Base-by-base conservation (phyloP, 2,113 vertebrate species). In the Gobio gobio region DNA sequence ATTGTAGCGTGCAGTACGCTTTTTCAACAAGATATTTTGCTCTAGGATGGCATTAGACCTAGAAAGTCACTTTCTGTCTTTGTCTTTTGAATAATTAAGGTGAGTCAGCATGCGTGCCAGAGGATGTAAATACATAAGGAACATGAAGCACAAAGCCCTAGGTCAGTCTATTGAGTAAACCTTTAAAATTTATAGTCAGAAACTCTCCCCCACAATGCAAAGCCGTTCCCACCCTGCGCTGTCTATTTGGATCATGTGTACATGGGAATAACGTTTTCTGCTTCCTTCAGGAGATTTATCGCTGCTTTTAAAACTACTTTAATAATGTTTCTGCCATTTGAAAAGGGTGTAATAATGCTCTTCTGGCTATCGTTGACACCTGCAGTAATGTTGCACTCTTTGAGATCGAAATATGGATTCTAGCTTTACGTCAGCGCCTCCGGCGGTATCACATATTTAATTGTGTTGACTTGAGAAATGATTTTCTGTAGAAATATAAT, bases 41-140 rank as follows among this genome's bases (percentile, higher is more conserved):
- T 90, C 72, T 47, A 85, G 87, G 89, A 86, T 54, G 80, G 86
- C 81, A 24, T 22, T 45, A 49, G 70, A 43, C 75, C 83, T 79
- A 84, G 63, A 76, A 78, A 51, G 24, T 58, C 54, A 14, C 13
- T 68, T 75, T 89, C 89, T 82, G 88, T 87, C 86, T 85, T 86
- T n/a, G 33, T 78, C 73, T 80, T 82, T 82, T 88, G 89, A 89
- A 43, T 73, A 61, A 73, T 85, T 70, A 80, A 58, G 36, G 63
- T 51, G 29, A 72, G 33, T 58, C 59, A 22, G 59, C 61, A 51
- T 82, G 43, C 61, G 24, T 82, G 61, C 80, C 49, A 82, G 80
- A 72, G 47, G 80, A 58, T 82, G 80, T 12, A 24, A 72, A 72
- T 40, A 10, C 12, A 64, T 47, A 81, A 36, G 26, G 40, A 59